Evolutionary conservation across 2,888 invertebrate species (phyloP).

Genomic region (Rugalucina vietnamica): DNA sequence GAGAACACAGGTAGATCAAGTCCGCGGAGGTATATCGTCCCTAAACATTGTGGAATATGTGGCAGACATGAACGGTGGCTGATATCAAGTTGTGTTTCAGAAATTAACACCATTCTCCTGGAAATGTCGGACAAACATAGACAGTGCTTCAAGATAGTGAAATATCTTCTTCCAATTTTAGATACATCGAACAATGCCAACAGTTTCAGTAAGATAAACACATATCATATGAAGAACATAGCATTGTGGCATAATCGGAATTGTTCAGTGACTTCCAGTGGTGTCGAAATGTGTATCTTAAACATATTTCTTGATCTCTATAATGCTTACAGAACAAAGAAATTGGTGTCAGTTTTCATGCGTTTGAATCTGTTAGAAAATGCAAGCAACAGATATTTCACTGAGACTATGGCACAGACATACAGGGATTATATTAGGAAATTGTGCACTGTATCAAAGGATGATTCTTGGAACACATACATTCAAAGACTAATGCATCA

Average conservation of each 20-base stretch:
- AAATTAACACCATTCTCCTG: background rate
- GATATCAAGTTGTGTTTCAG: background rate
- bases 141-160: background rate
- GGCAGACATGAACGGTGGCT: background rate
- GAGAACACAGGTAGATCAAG: background rate
- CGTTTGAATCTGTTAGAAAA: background rate
- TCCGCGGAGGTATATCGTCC: background rate
- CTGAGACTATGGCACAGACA: background rate
- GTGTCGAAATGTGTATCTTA: background rate
- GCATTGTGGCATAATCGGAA: background rate
- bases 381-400: background rate
- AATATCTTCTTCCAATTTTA: background rate
- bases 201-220: background rate
- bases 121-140: background rate
- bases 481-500: background rate
- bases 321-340: background rate
- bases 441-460: background rate
- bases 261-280: background rate
- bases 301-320: background rate
- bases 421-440: background rate
- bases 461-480: background rate
- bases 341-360: background rate
- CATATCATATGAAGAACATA: background rate
- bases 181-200: background rate
- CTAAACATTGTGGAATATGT: background rate